Evolutionary conservation across 2,113 vertebrate species (phyloP).

Genomic region (Anoura caudifer): DNA sequence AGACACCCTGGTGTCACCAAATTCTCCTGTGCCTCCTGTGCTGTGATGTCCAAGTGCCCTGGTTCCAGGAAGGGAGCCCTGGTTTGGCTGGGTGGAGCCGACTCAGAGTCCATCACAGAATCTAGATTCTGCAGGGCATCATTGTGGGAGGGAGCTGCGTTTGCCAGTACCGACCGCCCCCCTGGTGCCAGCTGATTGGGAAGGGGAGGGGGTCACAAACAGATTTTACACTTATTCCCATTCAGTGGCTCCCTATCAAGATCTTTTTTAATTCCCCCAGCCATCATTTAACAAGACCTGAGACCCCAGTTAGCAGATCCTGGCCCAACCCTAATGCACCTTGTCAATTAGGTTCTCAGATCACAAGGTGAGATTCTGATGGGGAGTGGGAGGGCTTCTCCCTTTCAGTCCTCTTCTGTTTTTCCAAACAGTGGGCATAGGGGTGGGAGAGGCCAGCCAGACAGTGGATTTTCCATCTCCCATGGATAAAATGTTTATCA

Average conservation of each 20-base stretch:
- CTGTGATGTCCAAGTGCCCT: background rate
- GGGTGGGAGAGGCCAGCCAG: background rate
- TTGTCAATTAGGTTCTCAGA: background rate
- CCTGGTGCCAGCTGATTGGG: background rate
- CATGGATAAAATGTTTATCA: background rate
- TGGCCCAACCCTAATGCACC: background rate
- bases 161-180: background rate
- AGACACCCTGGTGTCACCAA: background rate
- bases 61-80: no score
- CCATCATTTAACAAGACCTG: background rate
- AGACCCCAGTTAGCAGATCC: background rate
- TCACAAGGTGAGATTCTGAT: background rate
- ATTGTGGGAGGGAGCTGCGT: background rate
- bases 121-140: fast-evolving
- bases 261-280: background rate
- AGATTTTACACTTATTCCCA: background rate
- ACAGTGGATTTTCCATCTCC: background rate
- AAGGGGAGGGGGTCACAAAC: no score
- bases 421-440: background rate
- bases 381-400: background rate
- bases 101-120: background rate
- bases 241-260: no score
- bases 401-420: background rate
- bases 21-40: background rate
- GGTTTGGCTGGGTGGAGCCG: background rate